These are phyloP conservation scores for Melanaphis sacchari DNA, from an alignment of 1,140 invertebrate species.

Conservation along the genomic window DNA sequence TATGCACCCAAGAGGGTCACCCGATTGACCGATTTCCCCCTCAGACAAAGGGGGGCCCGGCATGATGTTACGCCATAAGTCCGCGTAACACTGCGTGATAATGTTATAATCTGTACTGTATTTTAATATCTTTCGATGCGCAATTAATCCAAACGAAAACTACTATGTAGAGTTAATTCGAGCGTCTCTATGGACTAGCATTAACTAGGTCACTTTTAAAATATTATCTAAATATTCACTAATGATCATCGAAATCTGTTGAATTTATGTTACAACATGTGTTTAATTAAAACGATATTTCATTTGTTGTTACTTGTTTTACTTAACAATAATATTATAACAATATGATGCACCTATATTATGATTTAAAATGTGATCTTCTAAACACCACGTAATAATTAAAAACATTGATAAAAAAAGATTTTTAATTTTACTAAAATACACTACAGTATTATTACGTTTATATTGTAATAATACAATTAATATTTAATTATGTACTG, in stretches of 20 bases:
- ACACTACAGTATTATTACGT: neutral
- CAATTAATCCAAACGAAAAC: neutral
- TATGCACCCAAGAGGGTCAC: conserved; percentile 43
- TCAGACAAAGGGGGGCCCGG: neutral
- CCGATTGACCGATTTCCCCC: conserved; percentile 30
- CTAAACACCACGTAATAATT: neutral
- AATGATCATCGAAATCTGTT: neutral
- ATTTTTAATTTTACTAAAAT: neutral
- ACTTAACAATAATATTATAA: too few relatives aligned
- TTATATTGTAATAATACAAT: neutral
- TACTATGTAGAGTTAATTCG: neutral
- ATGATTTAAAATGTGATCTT: neutral
- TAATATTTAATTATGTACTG: neutral
- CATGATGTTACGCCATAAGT: neutral
- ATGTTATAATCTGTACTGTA: neutral
- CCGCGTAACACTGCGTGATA: neutral
- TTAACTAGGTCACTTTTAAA: neutral
- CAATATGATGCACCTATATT: too few relatives aligned
- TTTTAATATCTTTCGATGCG: neutral
- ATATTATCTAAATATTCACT: neutral
- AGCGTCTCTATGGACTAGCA: neutral
- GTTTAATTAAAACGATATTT: neutral
- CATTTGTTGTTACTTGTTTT: neutral
- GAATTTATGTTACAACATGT: neutral
- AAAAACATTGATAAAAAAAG: neutral